A percentile compares a stretch with the other conserved stretches of the same genome.
phyloP scores from a whole-genome alignment of 2,888 invertebrate species.

The Eumacrocentrus americanus region DNA sequence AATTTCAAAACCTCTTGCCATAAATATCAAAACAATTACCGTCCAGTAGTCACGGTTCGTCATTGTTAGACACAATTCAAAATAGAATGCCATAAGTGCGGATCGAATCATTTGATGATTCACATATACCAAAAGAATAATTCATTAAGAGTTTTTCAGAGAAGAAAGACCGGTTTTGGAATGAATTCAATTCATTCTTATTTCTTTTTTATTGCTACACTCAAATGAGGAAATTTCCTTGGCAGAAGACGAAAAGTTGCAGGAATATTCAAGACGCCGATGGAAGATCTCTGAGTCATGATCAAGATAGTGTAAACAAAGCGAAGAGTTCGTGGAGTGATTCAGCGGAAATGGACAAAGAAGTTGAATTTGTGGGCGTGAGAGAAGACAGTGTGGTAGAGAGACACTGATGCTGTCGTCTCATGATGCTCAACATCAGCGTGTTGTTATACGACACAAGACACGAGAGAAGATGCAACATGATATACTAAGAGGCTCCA shows the following conservation, averaged over 20 bases:
- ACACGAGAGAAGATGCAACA: neutral
- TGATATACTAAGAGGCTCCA: constrained; percentile 26
- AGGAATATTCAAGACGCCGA: neutral
- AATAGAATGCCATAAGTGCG: neutral
- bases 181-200: neutral
- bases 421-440: constrained; percentile 1
- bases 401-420: neutral
- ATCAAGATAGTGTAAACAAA: constrained; percentile 15
- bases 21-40: constrained; percentile 3
- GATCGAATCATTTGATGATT: neutral
- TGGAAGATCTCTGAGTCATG: constrained; percentile 17
- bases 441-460: constrained; percentile 22
- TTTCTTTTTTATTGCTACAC: neutral
- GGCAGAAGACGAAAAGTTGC: neutral
- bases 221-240: constrained; percentile 23
- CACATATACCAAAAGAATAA: neutral
- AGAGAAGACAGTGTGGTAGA: neutral
- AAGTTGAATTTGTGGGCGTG: constrained; percentile 5
- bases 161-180: neutral
- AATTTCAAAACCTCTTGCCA: constrained; percentile 4
- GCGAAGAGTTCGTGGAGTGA: constrained; percentile 9
- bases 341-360: constrained; percentile 5
- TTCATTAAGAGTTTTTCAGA: neutral
- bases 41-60: neutral
- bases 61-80: neutral